Evolutionary conservation across 1,140 invertebrate species (phyloP).

Genomic region (Penaeus chinensis): DNA sequence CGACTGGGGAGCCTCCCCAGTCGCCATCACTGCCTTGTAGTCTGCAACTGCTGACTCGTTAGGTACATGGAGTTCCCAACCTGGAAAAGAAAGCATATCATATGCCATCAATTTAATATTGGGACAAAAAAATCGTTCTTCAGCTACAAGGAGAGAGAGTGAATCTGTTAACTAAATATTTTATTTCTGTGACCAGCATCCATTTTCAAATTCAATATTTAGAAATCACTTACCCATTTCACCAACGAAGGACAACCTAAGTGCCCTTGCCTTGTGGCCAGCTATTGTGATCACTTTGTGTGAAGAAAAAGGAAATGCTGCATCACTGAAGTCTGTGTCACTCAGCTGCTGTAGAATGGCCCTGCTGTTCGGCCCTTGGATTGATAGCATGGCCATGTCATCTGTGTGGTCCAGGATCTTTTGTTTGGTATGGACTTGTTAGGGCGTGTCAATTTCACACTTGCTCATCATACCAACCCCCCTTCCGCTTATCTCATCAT

Average conservation of each 20-base stretch:
- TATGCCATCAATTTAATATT: background rate
- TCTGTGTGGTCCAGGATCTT: constrained; percentile 80
- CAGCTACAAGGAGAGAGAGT: background rate
- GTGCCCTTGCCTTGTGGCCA: constrained; percentile 72
- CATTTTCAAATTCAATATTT: too few relatives aligned
- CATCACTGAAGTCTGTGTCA: constrained; percentile 72
- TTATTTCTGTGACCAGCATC: too few relatives aligned
- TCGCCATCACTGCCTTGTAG: constrained; percentile 75
- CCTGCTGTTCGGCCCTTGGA: constrained; percentile 82
- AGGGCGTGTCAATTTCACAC: too few relatives aligned
- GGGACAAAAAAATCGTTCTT: background rate
- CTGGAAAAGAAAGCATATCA: constrained; percentile 37
- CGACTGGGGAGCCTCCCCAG: constrained; percentile 74
- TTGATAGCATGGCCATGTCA: constrained; percentile 83
- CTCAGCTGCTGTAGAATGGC: constrained; percentile 74
- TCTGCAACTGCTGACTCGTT: constrained; percentile 75
- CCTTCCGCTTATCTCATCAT: too few relatives aligned
- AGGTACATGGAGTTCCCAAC: constrained; percentile 89
- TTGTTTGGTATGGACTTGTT: too few relatives aligned
- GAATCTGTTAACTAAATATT: too few relatives aligned
- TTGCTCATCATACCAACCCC: too few relatives aligned
- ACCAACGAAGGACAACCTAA: constrained; percentile 85
- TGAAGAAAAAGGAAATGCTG: constrained; percentile 75
- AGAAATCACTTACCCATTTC: constrained; percentile 74
- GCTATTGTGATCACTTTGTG: constrained; percentile 72